A percentile compares a stretch with the other conserved stretches of the same genome.
These are phyloP conservation scores for Scartelaos histophorus DNA, from an alignment of 2,113 vertebrate genomes.

Conservation along the genomic window DNA sequence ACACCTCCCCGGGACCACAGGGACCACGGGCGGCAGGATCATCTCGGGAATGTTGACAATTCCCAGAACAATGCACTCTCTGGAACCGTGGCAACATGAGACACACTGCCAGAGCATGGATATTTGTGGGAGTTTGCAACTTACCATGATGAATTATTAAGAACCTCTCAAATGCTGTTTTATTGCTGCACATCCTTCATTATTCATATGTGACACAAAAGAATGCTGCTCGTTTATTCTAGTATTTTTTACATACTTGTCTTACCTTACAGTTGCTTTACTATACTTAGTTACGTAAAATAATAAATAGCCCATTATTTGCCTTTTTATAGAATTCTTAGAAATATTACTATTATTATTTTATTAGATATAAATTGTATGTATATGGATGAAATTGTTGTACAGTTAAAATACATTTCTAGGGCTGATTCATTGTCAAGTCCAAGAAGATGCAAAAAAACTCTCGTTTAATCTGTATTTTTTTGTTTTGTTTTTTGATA, in stretches of 20 bases:
- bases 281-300: background rate
- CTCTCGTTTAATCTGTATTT: no score
- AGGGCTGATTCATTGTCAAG: no score
- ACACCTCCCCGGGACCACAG: slow-evolving; percentile 64
- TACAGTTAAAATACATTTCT: background rate
- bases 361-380: no score
- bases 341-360: no score
- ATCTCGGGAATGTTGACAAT: slow-evolving; percentile 81
- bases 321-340: background rate
- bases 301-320: background rate
- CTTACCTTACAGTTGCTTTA: background rate
- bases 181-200: slow-evolving; percentile 39
- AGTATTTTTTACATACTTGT: background rate
- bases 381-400: background rate
- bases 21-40: slow-evolving; percentile 54
- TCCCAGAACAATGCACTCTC: slow-evolving; percentile 67
- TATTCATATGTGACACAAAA: slow-evolving; percentile 1
- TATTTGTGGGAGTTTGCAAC: slow-evolving; percentile 65
- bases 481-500: no score
- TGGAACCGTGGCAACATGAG: slow-evolving; percentile 68
- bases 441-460: no score
- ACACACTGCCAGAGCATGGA: slow-evolving; percentile 58
- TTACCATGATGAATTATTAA: slow-evolving; percentile 67
- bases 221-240: background rate
- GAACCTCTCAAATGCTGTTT: slow-evolving; percentile 44